Evolutionary conservation across 2,888 invertebrate genomes (phyloP).

Genomic region (Ennomos erosarius): DNA sequence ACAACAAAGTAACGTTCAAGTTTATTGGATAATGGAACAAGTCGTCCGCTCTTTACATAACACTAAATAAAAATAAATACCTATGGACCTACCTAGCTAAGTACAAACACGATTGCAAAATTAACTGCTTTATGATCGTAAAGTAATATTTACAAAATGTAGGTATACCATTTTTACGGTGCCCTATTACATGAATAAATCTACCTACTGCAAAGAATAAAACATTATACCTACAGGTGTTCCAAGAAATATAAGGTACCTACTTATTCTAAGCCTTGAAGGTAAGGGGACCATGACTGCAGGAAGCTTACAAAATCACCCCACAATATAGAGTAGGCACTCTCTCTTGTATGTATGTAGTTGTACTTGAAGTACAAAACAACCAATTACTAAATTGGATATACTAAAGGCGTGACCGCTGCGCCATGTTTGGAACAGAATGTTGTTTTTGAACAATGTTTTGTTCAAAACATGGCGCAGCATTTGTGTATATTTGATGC

Average conservation of each 20-base stretch:
- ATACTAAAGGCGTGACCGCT: no score
- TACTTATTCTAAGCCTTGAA: not conserved
- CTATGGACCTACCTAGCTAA: not conserved
- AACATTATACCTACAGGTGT: not conserved
- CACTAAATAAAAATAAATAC: constrained; percentile 7
- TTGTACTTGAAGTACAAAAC: no score
- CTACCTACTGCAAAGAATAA: constrained; percentile 9
- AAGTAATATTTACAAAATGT: constrained; percentile 19
- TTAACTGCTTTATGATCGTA: constrained; percentile 13
- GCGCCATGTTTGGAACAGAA: no score
- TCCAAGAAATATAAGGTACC: not conserved
- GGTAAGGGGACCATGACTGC: no score
- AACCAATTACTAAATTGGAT: no score
- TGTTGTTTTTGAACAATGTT: no score
- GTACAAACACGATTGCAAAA: constrained; percentile 1
- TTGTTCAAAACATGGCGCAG: no score
- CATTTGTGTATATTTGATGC: no score
- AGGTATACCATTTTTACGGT: constrained; percentile 4
- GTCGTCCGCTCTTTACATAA: constrained; percentile 17
- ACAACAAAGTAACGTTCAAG: constrained; percentile 32
- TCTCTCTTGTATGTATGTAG: no score
- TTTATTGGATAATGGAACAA: constrained; percentile 36
- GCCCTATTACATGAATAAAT: not conserved
- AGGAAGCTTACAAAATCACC: no score
- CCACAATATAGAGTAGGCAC: no score